These are phyloP conservation scores for Clavelina lepadiformis DNA, from an alignment of 23 tunicate species.

Conservation along the genomic window DNA sequence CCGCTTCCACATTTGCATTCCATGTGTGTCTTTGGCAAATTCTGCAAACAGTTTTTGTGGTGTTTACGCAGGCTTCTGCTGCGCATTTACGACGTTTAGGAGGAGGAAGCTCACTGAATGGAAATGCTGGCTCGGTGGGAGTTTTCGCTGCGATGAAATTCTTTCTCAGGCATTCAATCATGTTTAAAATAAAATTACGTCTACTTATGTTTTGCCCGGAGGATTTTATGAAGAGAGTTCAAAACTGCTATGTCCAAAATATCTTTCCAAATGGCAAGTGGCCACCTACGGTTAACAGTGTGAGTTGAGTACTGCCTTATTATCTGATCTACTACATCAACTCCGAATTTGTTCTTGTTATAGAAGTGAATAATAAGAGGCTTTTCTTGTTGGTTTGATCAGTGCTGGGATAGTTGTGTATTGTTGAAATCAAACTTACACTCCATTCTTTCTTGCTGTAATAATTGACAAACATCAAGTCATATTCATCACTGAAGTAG, in stretches of 20 bases:
- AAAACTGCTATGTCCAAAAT: conserved; percentile 1
- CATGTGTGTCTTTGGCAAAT: not conserved
- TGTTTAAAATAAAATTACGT: not conserved
- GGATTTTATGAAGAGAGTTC: not conserved
- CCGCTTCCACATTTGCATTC: conserved; percentile 3
- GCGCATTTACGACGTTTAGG: conserved; percentile 1
- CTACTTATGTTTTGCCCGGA: not conserved
- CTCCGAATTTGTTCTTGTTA: too few relatives aligned
- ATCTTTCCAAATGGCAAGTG: too few relatives aligned
- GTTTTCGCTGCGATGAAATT: not conserved
- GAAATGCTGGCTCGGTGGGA: conserved; percentile 2
- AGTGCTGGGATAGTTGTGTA: too few relatives aligned
- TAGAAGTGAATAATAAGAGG: too few relatives aligned
- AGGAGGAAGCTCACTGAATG: conserved; percentile 1
- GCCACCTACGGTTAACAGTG: too few relatives aligned
- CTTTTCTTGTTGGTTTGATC: too few relatives aligned
- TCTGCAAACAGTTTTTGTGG: conserved; percentile 3
- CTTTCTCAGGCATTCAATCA: not conserved
- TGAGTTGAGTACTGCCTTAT: too few relatives aligned
- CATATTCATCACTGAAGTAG: too few relatives aligned
- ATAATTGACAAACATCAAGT: too few relatives aligned
- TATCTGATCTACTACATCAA: too few relatives aligned
- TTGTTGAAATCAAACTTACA: too few relatives aligned
- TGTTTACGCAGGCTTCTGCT: conserved; percentile 1
- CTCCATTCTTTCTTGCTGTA: too few relatives aligned